Conservation (phyloP, 30 jellyfish, hydroid and myxozoan species). For the Aurelia sp. region DNA sequence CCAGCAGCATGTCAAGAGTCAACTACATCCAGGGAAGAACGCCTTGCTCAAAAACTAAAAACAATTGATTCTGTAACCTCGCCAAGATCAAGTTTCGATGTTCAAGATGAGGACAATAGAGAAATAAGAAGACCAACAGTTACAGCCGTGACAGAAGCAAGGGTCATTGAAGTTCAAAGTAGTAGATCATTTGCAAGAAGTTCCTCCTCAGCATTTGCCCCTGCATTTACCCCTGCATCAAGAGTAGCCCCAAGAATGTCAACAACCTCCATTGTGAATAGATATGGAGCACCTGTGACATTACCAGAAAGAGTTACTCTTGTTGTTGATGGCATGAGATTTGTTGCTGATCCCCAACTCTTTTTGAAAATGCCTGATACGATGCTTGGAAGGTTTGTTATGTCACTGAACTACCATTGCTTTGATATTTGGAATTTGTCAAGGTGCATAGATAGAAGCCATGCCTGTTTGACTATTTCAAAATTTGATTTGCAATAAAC, state of each 20-base stretch:
- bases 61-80: slow-evolving; percentile 83
- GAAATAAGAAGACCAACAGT: slow-evolving; percentile 2
- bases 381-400: slow-evolving; percentile 85
- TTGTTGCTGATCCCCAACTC: slow-evolving; percentile 78
- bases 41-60: slow-evolving; percentile 81
- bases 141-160: not conserved
- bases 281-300: slow-evolving; percentile 16
- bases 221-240: slow-evolving; percentile 21
- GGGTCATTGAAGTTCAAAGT: not conserved
- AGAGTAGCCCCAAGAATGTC: slow-evolving; percentile 49
- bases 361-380: slow-evolving; percentile 83
- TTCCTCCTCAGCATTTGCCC: slow-evolving; percentile 40
- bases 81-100: slow-evolving; percentile 80
- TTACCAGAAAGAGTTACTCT: slow-evolving; percentile 73
- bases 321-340: slow-evolving; percentile 87
- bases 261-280: slow-evolving; percentile 4
- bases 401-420: no score
- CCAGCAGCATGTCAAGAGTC: slow-evolving; percentile 4
- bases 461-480: no score
- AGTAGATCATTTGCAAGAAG: slow-evolving; percentile 25
- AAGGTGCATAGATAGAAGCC: no score
- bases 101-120: slow-evolving; percentile 24
- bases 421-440: no score
- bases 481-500: no score
- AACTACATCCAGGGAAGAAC: slow-evolving; percentile 80